Evolutionary conservation across 1,140 invertebrate species (phyloP).

Genomic region (Eueides isabella): DNA sequence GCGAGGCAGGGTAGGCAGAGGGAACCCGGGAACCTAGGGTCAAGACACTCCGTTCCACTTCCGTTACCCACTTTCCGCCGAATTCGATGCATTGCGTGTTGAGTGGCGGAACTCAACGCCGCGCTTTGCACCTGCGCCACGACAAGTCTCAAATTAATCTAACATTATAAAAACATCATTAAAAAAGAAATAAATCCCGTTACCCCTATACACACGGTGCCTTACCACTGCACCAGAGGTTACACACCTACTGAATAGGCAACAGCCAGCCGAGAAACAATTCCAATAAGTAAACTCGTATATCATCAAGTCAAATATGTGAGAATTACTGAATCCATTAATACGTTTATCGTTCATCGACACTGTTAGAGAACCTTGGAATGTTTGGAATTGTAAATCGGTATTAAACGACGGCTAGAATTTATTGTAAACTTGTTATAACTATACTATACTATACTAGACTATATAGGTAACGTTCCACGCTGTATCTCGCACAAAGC

Average conservation of each 20-base stretch:
- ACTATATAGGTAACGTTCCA: too few relatives aligned
- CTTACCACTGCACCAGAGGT: background rate
- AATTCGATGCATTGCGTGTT: background rate
- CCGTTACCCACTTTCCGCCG: too few relatives aligned
- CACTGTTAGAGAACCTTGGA: conserved; percentile 44
- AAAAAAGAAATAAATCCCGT: too few relatives aligned
- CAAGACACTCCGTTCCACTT: too few relatives aligned
- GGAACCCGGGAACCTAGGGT: too few relatives aligned
- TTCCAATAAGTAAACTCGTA: background rate
- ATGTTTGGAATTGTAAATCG: conserved; percentile 19
- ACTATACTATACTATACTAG: background rate
- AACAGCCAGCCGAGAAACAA: background rate
- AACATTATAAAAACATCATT: too few relatives aligned
- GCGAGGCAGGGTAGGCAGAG: too few relatives aligned
- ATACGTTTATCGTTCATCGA: conserved; percentile 43
- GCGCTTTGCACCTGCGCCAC: background rate
- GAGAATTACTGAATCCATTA: background rate
- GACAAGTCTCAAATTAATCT: too few relatives aligned
- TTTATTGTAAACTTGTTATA: background rate
- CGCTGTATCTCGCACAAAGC: too few relatives aligned
- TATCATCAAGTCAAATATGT: conserved; percentile 2
- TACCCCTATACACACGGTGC: too few relatives aligned
- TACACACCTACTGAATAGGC: background rate
- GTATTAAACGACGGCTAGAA: background rate
- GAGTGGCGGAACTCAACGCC: background rate